Percentiles rank a stretch among this genome's conserved stretches.
phyloP scores from a whole-genome alignment of 53 echinoderm and acorn worm genomes.

The Pentamera pediparva region DNA sequence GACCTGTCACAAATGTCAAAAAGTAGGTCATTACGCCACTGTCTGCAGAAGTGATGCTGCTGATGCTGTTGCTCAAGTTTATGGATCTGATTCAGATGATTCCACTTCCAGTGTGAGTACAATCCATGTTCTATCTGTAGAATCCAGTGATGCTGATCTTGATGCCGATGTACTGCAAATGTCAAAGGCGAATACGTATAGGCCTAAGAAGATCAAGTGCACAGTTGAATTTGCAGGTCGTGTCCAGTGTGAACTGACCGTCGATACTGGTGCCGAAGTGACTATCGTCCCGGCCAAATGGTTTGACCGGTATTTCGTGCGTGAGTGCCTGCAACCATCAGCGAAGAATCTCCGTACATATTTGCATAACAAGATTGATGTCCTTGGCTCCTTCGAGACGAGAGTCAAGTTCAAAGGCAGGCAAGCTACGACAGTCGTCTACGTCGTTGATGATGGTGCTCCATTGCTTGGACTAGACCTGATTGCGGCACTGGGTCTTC shows the following conservation, averaged over 20 bases:
- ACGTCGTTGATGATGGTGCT: conserved; percentile 10
- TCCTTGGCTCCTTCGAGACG: conserved; percentile 14
- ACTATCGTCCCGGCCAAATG: conserved; percentile 21
- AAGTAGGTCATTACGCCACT: not conserved
- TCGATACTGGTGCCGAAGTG: conserved; percentile 45
- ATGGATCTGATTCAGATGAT: not conserved
- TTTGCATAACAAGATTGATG: conserved; percentile 18
- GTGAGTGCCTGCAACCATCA: conserved; percentile 11
- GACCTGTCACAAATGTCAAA: not conserved
- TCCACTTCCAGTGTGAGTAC: not conserved
- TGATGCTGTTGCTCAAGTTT: not conserved
- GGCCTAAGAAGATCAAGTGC: not conserved
- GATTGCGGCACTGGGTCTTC: not conserved
- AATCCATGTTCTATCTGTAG: not conserved
- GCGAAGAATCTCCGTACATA: conserved; percentile 10
- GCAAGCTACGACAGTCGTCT: not conserved
- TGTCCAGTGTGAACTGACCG: conserved; percentile 13
- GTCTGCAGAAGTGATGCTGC: not conserved
- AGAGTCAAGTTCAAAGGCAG: not conserved
- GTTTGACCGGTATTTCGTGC: conserved; percentile 30
- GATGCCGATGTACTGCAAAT: no score
- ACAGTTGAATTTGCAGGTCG: not conserved
- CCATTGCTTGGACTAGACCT: conserved; percentile 31
- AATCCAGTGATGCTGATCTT: no score
- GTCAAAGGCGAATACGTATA: no score